Percentiles rank a stretch among this genome's conserved stretches.
These are phyloP conservation scores for Eudasyphora cyanicolor DNA, from an alignment of 2,888 invertebrate genomes.

Conservation along the genomic window DNA sequence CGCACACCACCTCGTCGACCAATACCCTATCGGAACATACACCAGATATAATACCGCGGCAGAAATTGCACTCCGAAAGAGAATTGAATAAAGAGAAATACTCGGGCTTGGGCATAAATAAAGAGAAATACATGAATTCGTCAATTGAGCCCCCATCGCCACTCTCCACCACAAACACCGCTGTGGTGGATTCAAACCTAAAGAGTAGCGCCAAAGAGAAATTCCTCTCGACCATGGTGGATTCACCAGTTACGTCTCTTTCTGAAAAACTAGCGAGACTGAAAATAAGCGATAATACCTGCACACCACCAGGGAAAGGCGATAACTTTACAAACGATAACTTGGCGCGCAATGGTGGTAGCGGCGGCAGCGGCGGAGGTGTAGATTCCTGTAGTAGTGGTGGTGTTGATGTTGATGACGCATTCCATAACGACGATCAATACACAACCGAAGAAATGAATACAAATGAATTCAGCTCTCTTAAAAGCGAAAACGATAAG, in stretches of 20 bases:
- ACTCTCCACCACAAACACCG: slow-evolving; percentile 52
- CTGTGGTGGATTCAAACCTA: slow-evolving; percentile 32
- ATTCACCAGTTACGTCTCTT: slow-evolving; percentile 76
- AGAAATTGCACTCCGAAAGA: slow-evolving; percentile 55
- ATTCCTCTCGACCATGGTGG: slow-evolving; percentile 60
- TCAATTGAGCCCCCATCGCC: slow-evolving; percentile 55
- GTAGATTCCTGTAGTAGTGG: neutral
- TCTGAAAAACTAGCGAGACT: slow-evolving; percentile 73
- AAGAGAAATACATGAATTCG: slow-evolving; percentile 46
- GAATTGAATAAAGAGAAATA: slow-evolving; percentile 42
- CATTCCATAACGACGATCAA: slow-evolving; percentile 55
- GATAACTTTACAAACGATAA: slow-evolving; percentile 54
- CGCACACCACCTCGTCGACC: slow-evolving; percentile 2
- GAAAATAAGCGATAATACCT: slow-evolving; percentile 63
- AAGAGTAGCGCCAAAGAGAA: slow-evolving; percentile 53
- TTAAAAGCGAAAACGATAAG: slow-evolving; percentile 63
- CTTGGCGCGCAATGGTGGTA: slow-evolving; percentile 30
- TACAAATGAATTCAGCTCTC: slow-evolving; percentile 58
- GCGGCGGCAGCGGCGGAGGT: slow-evolving; percentile 43
- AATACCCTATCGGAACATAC: slow-evolving; percentile 46
- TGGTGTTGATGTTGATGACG: slow-evolving; percentile 48
- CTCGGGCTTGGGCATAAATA: slow-evolving; percentile 48
- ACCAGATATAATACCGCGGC: slow-evolving; percentile 62
- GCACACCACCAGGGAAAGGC: slow-evolving; percentile 51
- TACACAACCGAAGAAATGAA: slow-evolving; percentile 22